phyloP scores from a whole-genome alignment of 2,797 vertebrate genomes.

The Nyctibius grandis region DNA sequence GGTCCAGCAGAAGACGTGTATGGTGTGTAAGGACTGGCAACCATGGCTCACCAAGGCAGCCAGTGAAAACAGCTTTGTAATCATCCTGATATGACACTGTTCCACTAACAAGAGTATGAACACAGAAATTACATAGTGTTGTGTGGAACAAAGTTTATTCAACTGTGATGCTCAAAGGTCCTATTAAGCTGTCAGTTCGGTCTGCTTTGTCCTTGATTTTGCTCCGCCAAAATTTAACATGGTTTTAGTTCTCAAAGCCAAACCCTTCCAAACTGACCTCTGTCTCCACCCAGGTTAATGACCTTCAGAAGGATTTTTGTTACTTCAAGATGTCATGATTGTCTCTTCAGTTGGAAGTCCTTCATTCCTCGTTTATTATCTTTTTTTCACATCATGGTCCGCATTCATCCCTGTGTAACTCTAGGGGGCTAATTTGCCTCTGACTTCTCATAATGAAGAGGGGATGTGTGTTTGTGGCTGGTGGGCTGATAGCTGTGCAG shows the following conservation, averaged over 20 bases:
- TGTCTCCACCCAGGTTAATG: neutral
- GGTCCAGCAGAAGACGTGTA: neutral
- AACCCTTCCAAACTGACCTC: neutral
- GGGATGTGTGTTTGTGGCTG: neutral
- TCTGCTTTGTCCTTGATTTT: neutral
- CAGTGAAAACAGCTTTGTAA: neutral
- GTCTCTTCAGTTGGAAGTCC: neutral
- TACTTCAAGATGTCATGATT: neutral
- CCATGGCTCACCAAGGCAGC: neutral
- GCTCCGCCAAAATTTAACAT: neutral
- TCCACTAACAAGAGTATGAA: neutral
- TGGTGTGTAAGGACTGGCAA: neutral
- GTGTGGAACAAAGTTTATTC: neutral
- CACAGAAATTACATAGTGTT: neutral
- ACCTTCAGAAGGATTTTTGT: neutral
- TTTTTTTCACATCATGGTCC: neutral
- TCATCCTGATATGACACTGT: neutral
- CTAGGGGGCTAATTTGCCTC: neutral
- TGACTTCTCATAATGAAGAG: neutral
- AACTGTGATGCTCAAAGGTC: neutral
- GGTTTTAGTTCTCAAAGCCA: neutral
- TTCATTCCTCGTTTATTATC: neutral
- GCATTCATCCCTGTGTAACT: neutral
- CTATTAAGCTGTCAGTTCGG: conserved; percentile 24
- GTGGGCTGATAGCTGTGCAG: neutral